Evolutionary conservation across 2,888 invertebrate species (phyloP), one percentile per base, ranked within the genome.

Genomic region (Colostygia pectinataria): DNA sequence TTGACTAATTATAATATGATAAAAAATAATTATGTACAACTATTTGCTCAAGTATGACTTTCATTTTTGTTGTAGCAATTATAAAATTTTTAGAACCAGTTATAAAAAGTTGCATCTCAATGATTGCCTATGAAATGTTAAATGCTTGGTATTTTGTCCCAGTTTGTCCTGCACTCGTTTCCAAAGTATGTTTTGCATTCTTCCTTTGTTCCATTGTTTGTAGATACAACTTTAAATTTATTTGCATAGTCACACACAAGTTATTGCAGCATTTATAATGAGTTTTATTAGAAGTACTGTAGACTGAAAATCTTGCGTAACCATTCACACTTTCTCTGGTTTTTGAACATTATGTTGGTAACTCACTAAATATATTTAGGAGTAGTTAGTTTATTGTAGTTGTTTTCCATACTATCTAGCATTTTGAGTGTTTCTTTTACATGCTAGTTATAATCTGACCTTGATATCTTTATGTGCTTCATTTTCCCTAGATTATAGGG

Each of bases 121-220:
- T 34, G 15, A 73, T 83, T 82, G 80, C 78, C 83, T 85, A 77
- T 80, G 77, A 74, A 80, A 68, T 66, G 68, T 67, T 69, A 59
- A 47, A 50, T 63, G 65, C 69, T 73, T 66, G 61, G 71, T 71
- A 73, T 71, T 60, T 66, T 71, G 62, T 69, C 65, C 68, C 70
- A 64, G 63, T 68, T 67, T 79, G 63, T 71, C 71, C 68, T 76
- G 76, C 77, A 74, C 74, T 27, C 53, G 40, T 46, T 76, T 73
- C 66, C 59, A 65, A 65, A 65, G 61, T 65, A 38, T 49, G 59
- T 64, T 32, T 46, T 70, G 68, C 67, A 70, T 71, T 72, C 65
- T 71, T 70, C 67, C 71, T 82, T 79, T 83, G 77, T 83, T 78
- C 72, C 70, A 80, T 80, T 83, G 78, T 83, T 75, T 63, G 66